phyloP scores from a whole-genome alignment of 1,140 invertebrate genomes.

The Brachionus sp. region DNA sequence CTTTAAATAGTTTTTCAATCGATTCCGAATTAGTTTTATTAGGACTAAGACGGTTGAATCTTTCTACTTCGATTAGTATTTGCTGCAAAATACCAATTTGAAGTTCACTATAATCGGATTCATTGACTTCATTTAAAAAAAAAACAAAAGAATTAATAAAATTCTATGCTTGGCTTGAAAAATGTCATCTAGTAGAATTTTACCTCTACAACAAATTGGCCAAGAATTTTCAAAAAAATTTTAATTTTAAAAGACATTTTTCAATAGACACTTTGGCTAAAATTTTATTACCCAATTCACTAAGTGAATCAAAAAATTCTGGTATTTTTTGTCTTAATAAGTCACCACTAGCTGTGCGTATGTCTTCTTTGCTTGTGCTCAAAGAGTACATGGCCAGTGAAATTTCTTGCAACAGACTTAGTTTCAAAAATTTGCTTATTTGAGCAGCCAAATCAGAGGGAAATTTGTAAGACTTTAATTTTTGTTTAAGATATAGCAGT shows the following conservation, averaged over 20 bases:
- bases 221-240: not conserved
- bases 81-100: slow-evolving; percentile 18
- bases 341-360: slow-evolving; percentile 68
- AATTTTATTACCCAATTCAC: slow-evolving; percentile 65
- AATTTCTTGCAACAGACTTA: slow-evolving; percentile 81
- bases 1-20: slow-evolving; percentile 37
- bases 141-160: not conserved
- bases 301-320: slow-evolving; percentile 76
- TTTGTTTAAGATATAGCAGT: not conserved
- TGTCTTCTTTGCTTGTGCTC: slow-evolving; percentile 73
- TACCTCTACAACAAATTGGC: not conserved
- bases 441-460: slow-evolving; percentile 67
- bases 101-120: slow-evolving; percentile 33
- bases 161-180: not conserved
- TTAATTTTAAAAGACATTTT: not conserved
- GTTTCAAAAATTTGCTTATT: slow-evolving; percentile 75
- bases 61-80: slow-evolving; percentile 40
- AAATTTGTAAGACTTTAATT: slow-evolving; percentile 69
- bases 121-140: not conserved
- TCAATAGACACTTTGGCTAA: not conserved
- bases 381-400: slow-evolving; percentile 77
- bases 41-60: not conserved
- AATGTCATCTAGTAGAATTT: slow-evolving; percentile 19
- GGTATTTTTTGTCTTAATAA: slow-evolving; percentile 77
- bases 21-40: not conserved